Percentiles rank a stretch among this genome's conserved stretches.
These are phyloP conservation scores for Stegastes partitus DNA, from an alignment of 2,113 vertebrate species.

Conservation along the genomic window DNA sequence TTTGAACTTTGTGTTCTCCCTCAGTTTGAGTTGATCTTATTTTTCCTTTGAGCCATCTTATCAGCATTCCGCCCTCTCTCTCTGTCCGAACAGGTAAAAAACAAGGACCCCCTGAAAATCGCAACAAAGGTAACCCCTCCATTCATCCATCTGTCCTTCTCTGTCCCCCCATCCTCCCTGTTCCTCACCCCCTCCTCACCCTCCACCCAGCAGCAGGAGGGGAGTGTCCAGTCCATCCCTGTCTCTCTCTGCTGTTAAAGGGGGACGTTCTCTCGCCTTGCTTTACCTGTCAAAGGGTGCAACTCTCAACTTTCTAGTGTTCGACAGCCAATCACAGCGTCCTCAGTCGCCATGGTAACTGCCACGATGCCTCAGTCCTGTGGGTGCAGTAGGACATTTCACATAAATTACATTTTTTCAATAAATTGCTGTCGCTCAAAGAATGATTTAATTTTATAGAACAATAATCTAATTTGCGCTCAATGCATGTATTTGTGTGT, in stretches of 20 bases:
- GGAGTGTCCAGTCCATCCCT: conserved; percentile 70
- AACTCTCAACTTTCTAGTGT: conserved; percentile 82
- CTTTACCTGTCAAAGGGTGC: conserved; percentile 91
- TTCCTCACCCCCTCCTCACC: conserved; percentile 77
- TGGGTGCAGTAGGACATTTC: background rate
- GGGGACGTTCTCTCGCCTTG: conserved; percentile 87
- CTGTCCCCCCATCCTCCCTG: conserved; percentile 72
- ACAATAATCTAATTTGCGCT: background rate
- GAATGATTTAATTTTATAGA: background rate
- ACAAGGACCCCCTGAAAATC: conserved; percentile 99
- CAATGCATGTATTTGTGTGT: background rate
- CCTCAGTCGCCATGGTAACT: conserved; percentile 30
- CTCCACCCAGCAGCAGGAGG: conserved; percentile 84
- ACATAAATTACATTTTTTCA: background rate
- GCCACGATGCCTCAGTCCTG: background rate
- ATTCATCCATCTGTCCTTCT: conserved; percentile 77
- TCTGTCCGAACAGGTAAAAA: conserved; percentile 99
- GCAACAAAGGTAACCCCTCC: conserved; percentile 99
- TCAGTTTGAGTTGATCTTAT: conserved; percentile 81
- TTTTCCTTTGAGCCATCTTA: conserved; percentile 88
- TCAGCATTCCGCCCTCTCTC: conserved; percentile 91
- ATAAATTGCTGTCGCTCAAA: background rate
- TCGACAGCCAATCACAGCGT: conserved; percentile 40
- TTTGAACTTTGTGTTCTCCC: conserved; percentile 79
- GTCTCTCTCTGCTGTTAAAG: conserved; percentile 75